These are phyloP conservation scores for Drosophila testacea DNA, from an alignment of 2,888 invertebrate species.

Conservation along the genomic window DNA sequence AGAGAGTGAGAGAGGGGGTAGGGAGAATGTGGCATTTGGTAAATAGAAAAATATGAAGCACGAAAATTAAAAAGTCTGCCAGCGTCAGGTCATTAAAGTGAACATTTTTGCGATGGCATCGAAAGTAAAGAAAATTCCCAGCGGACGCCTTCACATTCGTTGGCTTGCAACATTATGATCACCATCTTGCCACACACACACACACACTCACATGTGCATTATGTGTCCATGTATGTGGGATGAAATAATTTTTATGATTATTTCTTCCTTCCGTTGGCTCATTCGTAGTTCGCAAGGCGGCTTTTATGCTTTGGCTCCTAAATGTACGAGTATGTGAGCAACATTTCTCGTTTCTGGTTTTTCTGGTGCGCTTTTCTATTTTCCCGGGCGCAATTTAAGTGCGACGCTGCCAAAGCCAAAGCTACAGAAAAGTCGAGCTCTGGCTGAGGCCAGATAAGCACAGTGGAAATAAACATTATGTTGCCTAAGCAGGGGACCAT, in stretches of 20 bases:
- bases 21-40: constrained; percentile 21
- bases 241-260: constrained; percentile 84
- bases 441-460: constrained; percentile 68
- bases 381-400: constrained; percentile 69
- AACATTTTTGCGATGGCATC: constrained; percentile 62
- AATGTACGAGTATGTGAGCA: constrained; percentile 69
- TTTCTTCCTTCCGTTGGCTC: constrained; percentile 82
- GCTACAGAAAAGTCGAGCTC: constrained; percentile 18
- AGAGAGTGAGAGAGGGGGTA: neutral
- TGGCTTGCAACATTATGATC: constrained; percentile 78
- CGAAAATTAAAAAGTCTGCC: constrained; percentile 73
- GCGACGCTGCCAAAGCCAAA: constrained; percentile 37
- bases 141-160: constrained; percentile 50
- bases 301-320: constrained; percentile 58
- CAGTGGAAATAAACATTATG: constrained; percentile 77
- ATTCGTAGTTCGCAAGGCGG: constrained; percentile 25
- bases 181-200: constrained; percentile 43
- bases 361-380: constrained; percentile 66
- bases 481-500: constrained; percentile 46
- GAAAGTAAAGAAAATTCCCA: constrained; percentile 69
- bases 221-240: constrained; percentile 44
- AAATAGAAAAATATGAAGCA: constrained; percentile 73
- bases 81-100: constrained; percentile 68
- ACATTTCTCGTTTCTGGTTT: constrained; percentile 36
- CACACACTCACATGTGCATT: constrained; percentile 27